Base-by-base conservation (phyloP, 2,888 invertebrate species). In the Drosophila tanythrix region DNA sequence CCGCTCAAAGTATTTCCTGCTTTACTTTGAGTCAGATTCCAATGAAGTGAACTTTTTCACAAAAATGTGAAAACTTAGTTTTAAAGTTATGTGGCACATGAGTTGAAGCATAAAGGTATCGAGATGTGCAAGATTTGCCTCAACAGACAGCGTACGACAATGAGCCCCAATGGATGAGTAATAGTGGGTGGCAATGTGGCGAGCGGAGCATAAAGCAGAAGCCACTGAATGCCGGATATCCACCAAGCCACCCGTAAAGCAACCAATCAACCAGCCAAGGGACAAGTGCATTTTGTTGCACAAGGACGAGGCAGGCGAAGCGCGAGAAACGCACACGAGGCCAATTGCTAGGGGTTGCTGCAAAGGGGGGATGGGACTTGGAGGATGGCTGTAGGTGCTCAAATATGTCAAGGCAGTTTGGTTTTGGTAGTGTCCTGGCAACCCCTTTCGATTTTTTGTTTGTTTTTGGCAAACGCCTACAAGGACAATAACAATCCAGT, bases 381-480 rank as follows among this genome's bases (percentile, higher is more conserved):
- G n/a, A 0, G n/a, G 2, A 2, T 10, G 3, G 13, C 6, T 21
- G 46, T 46, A 46, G 46, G 46, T 25, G 25, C 46, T 46, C 25
- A 46, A 46, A 46, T 46, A 46, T 46, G 46, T 46, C 46, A 46
- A 46, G 46, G 46, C 46, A 46, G 15, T 46, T 46, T 8, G 15
- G 46, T 25, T 46, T 46, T 15, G 25, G 15, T 25, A 25, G 46
- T 46, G 46, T 46, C 46, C 46, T 46, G 46, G 15, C 46, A 46
- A 46, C 25, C 46, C 46, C 25, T 46, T 25, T 46, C 21, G 21
- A 46, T 15, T 46, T 25, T 15, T 25, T 25, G 2, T 15, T 36
- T 36, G 15, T 4, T 15, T 25, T 46, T 25, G 21, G 7, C 46
- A 46, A 46, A 3, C 15, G 21, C 21, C 46, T 46, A 2, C 25